These are phyloP conservation scores for Neodontobutis hainanensis DNA, from an alignment of 2,113 vertebrate genomes.

Conservation along the genomic window DNA sequence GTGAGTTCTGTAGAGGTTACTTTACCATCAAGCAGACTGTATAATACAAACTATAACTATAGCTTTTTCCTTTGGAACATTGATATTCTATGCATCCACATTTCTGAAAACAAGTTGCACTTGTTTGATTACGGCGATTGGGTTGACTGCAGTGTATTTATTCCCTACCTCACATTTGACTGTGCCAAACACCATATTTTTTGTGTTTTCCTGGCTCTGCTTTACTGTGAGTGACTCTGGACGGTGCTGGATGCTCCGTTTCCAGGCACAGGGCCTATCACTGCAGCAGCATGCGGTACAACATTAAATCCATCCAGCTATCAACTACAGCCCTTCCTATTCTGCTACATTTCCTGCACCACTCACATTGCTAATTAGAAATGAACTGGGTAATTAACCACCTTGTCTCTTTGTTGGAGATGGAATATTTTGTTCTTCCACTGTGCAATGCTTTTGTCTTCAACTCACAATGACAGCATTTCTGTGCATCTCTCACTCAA, in stretches of 20 bases:
- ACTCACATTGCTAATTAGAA: constrained; percentile 67
- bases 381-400: constrained; percentile 66
- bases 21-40: too few species aligned
- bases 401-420: constrained; percentile 60
- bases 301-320: constrained; percentile 58
- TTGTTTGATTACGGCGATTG: too few species aligned
- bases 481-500: constrained; percentile 30
- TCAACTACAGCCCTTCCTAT: constrained; percentile 46
- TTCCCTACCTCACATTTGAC: constrained; percentile 6
- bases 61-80: constrained; percentile 6
- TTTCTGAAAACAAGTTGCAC: too few species aligned
- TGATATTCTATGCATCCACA: constrained; percentile 1
- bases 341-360: constrained; percentile 40
- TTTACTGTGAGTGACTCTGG: constrained; percentile 33
- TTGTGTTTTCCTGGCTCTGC: constrained; percentile 42
- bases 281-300: constrained; percentile 52
- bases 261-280: constrained; percentile 67
- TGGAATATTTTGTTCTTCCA: constrained; percentile 47
- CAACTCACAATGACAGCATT: constrained; percentile 37
- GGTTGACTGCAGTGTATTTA: too few species aligned
- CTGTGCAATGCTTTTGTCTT: constrained; percentile 41
- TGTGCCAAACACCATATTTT: constrained; percentile 56
- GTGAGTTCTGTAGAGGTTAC: not conserved
- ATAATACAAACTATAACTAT: too few species aligned
- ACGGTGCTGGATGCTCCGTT: constrained; percentile 48